Conservation (phyloP, 2,888 invertebrate species). For the Dolichomitus sp. region DNA sequence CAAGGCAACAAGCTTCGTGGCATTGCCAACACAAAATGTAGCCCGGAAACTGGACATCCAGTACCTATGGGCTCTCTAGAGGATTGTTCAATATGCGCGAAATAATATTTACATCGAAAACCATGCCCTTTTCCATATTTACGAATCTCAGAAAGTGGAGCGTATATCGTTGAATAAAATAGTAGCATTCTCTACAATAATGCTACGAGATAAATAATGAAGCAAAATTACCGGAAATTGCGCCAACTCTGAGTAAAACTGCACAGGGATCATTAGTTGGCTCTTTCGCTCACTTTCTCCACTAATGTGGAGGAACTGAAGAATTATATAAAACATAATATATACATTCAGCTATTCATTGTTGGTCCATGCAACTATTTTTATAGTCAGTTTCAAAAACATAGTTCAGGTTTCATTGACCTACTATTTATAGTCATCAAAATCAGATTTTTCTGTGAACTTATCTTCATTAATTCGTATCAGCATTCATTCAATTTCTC, state of each 20-base stretch:
- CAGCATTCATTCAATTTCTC: not conserved
- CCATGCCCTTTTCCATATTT: not conserved
- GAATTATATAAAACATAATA: not conserved
- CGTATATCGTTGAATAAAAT: slow-evolving; percentile 4
- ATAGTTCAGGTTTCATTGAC: no score
- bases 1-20: slow-evolving; percentile 49
- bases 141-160: not conserved
- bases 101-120: not conserved
- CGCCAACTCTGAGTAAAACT: slow-evolving; percentile 29
- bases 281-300: slow-evolving; percentile 15
- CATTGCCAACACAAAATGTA: slow-evolving; percentile 50
- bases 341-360: no score
- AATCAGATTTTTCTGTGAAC: not conserved
- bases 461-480: not conserved
- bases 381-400: no score
- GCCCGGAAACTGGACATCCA: not conserved
- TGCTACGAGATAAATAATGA: slow-evolving; percentile 37
- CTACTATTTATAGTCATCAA: no score
- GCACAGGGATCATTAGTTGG: slow-evolving; percentile 22
- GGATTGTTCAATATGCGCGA: not conserved
- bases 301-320: not conserved
- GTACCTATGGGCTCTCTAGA: not conserved
- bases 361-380: no score
- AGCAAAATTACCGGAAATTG: slow-evolving; percentile 52
- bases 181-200: not conserved